Base-by-base conservation (phyloP, 2,797 vertebrate species). In the Pogonophryne albipinna region DNA sequence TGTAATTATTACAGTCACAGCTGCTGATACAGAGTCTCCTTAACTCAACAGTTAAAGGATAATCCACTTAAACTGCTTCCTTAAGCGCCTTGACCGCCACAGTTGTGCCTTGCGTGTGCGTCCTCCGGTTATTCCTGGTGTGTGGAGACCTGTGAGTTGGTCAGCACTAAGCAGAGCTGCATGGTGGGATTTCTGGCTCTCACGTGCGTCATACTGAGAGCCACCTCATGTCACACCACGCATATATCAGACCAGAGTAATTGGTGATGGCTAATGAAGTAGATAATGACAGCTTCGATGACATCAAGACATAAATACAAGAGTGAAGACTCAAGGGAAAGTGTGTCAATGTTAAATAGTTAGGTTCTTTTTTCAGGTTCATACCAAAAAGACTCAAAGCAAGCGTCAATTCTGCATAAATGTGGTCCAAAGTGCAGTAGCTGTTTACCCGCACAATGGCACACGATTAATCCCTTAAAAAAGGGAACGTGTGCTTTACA, bases 41-140 rank as follows among this genome's bases (percentile, higher is more conserved):
- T 79, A 75, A 68, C 77, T 74, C 66, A 41, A 57, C 80, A 77
- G 72, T 87, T 84, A 84, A 72, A 56, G 77, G 83, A 86, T 94
- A 92, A 93, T 91, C 86, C 78, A 85, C 78, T 87, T 87, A 86
- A 91, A 89, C 31, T 20, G 57, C 74, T 62, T 87, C 77, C 73
- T 84, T 93, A 91, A 93, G 86, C 88, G 79, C 85, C 84, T 89
- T 87, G 85, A 77, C 79, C 41, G 55, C 53, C 47, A 59, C 72
- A 64, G 79, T 71, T 73, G 83, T 71, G 72, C 74, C 44, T 68
- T 45, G 53, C 88, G 75, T 87, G 82, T 67, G 82, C 79, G 86
- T 89, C 74, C 78, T 82, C 64, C 3, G 56, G 78, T 86, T 89
- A 91, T 87, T 93, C 78, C 78, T 70, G 89, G 78, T 68, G 80